These are phyloP conservation scores for Solenopsis invicta DNA, from an alignment of 1,140 invertebrate species.

Conservation along the genomic window DNA sequence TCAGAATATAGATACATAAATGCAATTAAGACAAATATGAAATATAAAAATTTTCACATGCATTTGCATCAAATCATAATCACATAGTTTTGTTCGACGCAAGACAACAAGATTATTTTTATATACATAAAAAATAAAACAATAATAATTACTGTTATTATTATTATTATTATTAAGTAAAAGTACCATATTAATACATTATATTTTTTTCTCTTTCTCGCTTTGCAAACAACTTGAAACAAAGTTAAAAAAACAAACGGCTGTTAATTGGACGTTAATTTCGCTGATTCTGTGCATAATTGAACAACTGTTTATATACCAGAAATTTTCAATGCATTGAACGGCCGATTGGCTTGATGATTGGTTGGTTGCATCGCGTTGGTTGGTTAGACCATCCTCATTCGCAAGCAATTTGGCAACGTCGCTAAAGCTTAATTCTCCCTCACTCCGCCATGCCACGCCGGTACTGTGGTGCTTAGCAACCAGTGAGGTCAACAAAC, in stretches of 20 bases:
- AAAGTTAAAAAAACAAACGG: neutral
- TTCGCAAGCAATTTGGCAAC: constrained; percentile 67
- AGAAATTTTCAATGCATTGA: constrained; percentile 36
- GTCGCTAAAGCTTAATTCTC: constrained; percentile 67
- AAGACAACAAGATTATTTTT: neutral
- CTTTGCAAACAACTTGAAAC: too few relatives aligned
- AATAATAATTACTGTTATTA: neutral
- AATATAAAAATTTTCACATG: too few relatives aligned
- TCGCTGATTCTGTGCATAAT: neutral
- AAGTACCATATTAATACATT: neutral
- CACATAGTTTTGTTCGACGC: too few relatives aligned
- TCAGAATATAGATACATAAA: too few relatives aligned
- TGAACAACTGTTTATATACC: constrained; percentile 1
- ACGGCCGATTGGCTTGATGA: neutral
- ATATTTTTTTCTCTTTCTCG: neutral
- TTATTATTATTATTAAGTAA: neutral
- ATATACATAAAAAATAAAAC: neutral
- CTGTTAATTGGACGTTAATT: neutral
- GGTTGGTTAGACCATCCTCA: constrained; percentile 9
- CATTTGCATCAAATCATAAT: too few relatives aligned
- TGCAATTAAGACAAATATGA: too few relatives aligned
- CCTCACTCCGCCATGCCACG: neutral
- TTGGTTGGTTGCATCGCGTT: constrained; percentile 37
- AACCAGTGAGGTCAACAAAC: constrained; percentile 77
- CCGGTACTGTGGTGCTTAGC: constrained; percentile 65